phyloP scores from a whole-genome alignment of 1,140 invertebrate species.

The Saxidomus purpurata region DNA sequence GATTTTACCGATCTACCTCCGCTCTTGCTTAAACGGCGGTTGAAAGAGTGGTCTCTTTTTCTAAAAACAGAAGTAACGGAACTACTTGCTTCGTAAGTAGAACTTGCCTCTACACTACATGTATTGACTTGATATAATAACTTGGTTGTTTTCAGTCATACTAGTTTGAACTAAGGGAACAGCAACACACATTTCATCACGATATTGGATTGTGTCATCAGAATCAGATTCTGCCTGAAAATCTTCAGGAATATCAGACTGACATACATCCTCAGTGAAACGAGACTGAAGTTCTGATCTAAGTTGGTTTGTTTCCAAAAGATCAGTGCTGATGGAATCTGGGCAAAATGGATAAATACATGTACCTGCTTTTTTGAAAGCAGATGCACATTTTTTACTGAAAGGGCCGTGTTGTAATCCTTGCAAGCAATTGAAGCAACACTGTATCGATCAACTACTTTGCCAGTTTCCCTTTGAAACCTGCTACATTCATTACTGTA shows the following conservation, averaged over 20 bases:
- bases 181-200: too few relatives aligned
- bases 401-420: neutral
- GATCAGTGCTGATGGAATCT: neutral
- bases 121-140: neutral
- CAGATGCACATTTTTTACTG: constrained; percentile 21
- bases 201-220: neutral
- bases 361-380: constrained; percentile 9
- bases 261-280: neutral
- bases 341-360: constrained; percentile 50
- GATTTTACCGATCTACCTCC: neutral
- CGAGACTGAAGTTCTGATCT: neutral
- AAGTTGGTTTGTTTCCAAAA: neutral
- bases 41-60: neutral
- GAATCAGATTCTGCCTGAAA: neutral
- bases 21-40: neutral
- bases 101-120: neutral
- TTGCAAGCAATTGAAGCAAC: constrained; percentile 17
- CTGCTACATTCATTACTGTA: neutral
- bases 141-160: too few relatives aligned
- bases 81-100: neutral
- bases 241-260: neutral
- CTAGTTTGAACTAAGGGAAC: too few relatives aligned
- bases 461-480: neutral
- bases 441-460: neutral
- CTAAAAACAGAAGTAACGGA: neutral